Percentiles rank a stretch among this genome's conserved stretches.
Conservation (phyloP, 1,140 invertebrate species). For the Coelopa frigida region DNA sequence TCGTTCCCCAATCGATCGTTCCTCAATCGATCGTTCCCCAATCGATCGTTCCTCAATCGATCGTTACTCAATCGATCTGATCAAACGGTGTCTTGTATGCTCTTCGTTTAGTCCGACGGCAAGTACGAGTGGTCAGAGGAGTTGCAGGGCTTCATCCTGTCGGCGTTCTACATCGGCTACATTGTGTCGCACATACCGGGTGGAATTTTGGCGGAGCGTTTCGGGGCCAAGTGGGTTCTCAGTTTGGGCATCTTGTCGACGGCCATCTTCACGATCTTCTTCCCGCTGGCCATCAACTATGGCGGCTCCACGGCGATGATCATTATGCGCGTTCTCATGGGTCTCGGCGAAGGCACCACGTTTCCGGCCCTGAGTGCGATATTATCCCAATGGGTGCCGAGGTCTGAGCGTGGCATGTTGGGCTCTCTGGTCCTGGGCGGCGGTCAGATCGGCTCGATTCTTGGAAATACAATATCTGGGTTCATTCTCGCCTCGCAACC, state of each 20-base stretch:
- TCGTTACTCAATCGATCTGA: too few relatives aligned
- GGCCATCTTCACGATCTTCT: conserved; percentile 65
- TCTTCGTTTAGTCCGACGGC: conserved; percentile 14
- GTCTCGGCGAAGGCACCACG: conserved; percentile 66
- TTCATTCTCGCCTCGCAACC: conserved; percentile 55
- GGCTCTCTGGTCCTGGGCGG: conserved; percentile 67
- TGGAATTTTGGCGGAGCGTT: conserved; percentile 61
- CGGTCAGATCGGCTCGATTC: conserved; percentile 65
- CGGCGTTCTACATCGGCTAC: conserved; percentile 51
- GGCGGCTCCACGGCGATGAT: conserved; percentile 57
- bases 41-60: too few relatives aligned
- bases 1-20: too few relatives aligned
- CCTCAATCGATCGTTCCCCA: too few relatives aligned
- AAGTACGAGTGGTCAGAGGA: conserved; percentile 31
- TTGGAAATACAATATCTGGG: conserved; percentile 65
- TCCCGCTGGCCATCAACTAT: conserved; percentile 52
- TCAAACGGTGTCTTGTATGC: background rate
- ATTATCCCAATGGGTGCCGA: conserved; percentile 67
- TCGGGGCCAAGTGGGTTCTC: conserved; percentile 69
- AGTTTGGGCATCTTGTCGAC: conserved; percentile 62
- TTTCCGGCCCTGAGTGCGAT: conserved; percentile 67
- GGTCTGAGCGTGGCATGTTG: conserved; percentile 62
- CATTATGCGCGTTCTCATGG: conserved; percentile 58
- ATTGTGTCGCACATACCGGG: conserved; percentile 53
- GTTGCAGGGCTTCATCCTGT: conserved; percentile 52